Conservation (phyloP, 2,113 vertebrate genomes). For the Chaenocephalus aceratus region DNA sequence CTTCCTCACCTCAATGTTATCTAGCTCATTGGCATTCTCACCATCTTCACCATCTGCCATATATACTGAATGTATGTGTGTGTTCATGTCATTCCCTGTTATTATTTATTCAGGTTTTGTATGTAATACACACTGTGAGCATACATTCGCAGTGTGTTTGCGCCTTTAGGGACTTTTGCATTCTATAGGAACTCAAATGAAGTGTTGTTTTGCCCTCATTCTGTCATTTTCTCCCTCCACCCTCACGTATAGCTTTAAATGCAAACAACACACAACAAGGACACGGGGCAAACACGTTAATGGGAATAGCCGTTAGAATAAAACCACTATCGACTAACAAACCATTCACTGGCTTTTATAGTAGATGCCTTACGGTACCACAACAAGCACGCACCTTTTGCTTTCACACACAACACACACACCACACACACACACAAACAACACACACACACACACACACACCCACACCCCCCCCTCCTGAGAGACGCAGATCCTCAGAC, state of each 20-base stretch:
- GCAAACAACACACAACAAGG: constrained; percentile 1
- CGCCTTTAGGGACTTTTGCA: neutral
- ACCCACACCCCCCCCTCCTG: neutral
- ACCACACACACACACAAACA: neutral
- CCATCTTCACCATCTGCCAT: constrained; percentile 61
- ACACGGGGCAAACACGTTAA: neutral
- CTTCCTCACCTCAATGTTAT: constrained; percentile 9
- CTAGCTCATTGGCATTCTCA: neutral
- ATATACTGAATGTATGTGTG: neutral
- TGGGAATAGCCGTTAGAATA: neutral
- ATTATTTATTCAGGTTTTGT: constrained; percentile 31
- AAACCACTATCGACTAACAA: neutral
- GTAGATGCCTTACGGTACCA: neutral
- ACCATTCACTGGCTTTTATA: neutral
- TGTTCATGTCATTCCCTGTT: constrained; percentile 30
- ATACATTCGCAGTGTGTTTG: constrained; percentile 1
- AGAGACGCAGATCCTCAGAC: constrained; percentile 26
- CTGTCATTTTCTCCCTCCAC: constrained; percentile 32
- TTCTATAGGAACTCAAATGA: neutral
- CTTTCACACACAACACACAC: neutral
- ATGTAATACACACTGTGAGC: constrained; percentile 14
- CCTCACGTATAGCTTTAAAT: constrained; percentile 2
- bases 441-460: neutral
- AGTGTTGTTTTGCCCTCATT: constrained; percentile 48
- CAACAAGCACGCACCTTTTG: neutral